Evolutionary conservation across 2,797 vertebrate species (phyloP).

Genomic region (Adrianichthys oophorus): DNA sequence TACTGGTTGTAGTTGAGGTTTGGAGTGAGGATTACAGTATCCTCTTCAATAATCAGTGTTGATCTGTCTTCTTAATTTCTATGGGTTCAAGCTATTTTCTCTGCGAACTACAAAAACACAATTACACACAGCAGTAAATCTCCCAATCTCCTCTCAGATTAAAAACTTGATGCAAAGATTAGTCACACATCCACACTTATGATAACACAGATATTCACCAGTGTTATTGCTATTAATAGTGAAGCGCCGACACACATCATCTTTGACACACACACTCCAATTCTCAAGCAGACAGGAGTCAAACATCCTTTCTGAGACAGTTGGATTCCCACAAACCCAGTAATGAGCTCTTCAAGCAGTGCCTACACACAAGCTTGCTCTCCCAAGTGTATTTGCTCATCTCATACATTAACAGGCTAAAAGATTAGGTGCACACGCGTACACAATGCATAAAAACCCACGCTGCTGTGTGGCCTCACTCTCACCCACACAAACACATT

Average conservation of each 20-base stretch:
- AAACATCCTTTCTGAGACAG: constrained; percentile 60
- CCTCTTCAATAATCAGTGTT: not conserved
- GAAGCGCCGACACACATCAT: constrained; percentile 11
- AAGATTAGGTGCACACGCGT: constrained; percentile 44
- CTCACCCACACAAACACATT: constrained; percentile 5
- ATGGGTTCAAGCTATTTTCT: not conserved
- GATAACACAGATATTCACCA: constrained; percentile 11
- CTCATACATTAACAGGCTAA: constrained; percentile 61
- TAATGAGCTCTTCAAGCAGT: constrained; percentile 67
- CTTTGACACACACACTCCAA: constrained; percentile 10
- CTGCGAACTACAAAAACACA: constrained; percentile 2
- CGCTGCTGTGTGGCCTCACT: constrained; percentile 10
- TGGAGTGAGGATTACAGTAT: not conserved
- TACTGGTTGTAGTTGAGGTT: not conserved
- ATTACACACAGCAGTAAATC: constrained; percentile 1
- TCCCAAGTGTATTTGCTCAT: constrained; percentile 54
- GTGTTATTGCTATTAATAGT: constrained; percentile 35
- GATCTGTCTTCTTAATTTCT: not conserved
- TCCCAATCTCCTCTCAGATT: not conserved
- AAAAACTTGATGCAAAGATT: constrained; percentile 5
- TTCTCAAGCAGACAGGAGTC: constrained; percentile 49
- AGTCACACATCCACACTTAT: constrained; percentile 1
- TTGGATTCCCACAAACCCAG: constrained; percentile 60
- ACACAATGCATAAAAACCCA: constrained; percentile 3
- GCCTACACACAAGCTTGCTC: constrained; percentile 54